Evolutionary conservation across 1,140 invertebrate genomes (phyloP), one percentile per base, ranked within the genome.

Genomic region (Coelopa frigida): DNA sequence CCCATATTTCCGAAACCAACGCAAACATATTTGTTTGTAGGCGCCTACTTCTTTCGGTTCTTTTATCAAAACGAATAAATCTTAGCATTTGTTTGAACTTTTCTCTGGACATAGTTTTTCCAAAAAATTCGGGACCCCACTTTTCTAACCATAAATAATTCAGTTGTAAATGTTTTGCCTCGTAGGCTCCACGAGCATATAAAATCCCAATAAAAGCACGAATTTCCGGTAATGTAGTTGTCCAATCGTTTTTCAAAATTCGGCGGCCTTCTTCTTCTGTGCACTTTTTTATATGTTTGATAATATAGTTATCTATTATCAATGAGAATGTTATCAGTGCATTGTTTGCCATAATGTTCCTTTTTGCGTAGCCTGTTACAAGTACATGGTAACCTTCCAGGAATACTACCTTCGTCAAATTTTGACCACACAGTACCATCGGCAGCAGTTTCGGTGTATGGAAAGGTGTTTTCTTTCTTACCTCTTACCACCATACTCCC

Each of bases 1-100:
- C 49, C 59, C 58, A 69, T 52, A 63, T 47, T 56, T 59, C 52
- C 21, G 61, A 68, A 31, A 68, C 49, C 41, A 70, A 40, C 41
- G 51, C 58, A 55, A 70, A 67, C 55, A 68, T 59, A 53, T 69
- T 55, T 14, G 22, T 57, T 51, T 51, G 24, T 36, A 68, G 52
- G 32, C 59, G 52, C 51, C 54, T 51, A 26, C 47, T 51, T 44
- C 56, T 46, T 44, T 52, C 17, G 49, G 48, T 57, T 54, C 54
- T 53, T 41, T 52, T 54, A 47, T 70, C 58, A 58, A 68, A 68
- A 17, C 59, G 44, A 21, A 68, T 44, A 53, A 55, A 61, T 35
- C 41, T 40, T 52, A 65, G 51, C 46, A 70, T 68, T 48, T 68
- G 57, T n/a, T 22, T 44, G 45, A 59, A 67, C 7, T 49, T 44